phyloP scores from a whole-genome alignment of 1,140 invertebrate species.

The Drosophila mayri region DNA sequence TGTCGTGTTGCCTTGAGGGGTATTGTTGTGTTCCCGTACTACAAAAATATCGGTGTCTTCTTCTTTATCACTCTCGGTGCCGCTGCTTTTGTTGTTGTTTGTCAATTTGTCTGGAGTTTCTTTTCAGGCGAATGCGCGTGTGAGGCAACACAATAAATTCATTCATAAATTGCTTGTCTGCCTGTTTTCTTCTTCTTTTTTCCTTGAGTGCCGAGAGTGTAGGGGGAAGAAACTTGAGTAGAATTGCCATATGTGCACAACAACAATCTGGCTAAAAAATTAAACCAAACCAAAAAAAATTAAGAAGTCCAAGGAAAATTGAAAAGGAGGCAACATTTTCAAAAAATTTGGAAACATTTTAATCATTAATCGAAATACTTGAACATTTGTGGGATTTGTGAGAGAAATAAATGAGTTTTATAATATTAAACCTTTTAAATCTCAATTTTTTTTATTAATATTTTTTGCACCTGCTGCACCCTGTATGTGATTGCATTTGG shows the following conservation, averaged over 20 bases:
- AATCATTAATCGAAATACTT: no score
- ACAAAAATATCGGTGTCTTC: constrained; percentile 45
- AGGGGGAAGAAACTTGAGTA: constrained; percentile 71
- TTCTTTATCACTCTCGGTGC: constrained; percentile 35
- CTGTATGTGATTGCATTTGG: constrained; percentile 31
- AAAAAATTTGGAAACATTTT: neutral
- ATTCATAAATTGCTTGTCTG: constrained; percentile 79
- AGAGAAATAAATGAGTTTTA: neutral
- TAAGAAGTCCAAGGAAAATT: constrained; percentile 9
- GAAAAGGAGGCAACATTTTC: neutral
- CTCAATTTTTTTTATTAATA: neutral
- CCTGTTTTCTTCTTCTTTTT: constrained; percentile 22
- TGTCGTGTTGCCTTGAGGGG: constrained; percentile 26
- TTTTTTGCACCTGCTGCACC: constrained; percentile 64
- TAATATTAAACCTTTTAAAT: neutral
- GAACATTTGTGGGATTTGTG: neutral
- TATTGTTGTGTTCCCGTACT: constrained; percentile 53
- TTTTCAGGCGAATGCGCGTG: constrained; percentile 68
- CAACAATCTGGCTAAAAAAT: constrained; percentile 43
- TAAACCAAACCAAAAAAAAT: neutral
- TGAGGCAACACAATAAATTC: constrained; percentile 83
- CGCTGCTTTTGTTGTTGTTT: constrained; percentile 31
- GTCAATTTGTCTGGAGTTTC: constrained; percentile 67
- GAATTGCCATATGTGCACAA: constrained; percentile 67
- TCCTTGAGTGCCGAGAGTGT: constrained; percentile 17